These are phyloP conservation scores for Serripes groenlandicus DNA, from an alignment of 2,888 invertebrate genomes.

Conservation along the genomic window DNA sequence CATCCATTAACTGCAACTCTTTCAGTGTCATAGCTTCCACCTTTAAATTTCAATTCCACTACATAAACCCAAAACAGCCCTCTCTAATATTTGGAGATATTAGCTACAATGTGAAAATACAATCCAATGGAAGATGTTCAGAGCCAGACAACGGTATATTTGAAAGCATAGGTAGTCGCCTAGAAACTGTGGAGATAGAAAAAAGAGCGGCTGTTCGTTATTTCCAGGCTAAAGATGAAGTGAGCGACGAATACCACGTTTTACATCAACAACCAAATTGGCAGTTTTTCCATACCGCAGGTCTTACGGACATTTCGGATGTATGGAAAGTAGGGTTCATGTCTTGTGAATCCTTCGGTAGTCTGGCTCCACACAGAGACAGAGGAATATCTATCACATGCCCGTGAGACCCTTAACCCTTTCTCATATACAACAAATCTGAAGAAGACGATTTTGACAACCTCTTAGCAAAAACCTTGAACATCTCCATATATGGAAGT, in stretches of 20 bases:
- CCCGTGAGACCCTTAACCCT: too few relatives aligned
- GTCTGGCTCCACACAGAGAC: constrained; percentile 74
- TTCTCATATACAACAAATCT: too few relatives aligned
- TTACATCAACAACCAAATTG: constrained; percentile 7
- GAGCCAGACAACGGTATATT: constrained; percentile 38
- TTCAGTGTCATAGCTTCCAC: constrained; percentile 39
- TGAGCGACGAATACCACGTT: constrained; percentile 55
- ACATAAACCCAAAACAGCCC: constrained; percentile 61
- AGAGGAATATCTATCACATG: constrained; percentile 60
- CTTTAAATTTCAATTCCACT: constrained; percentile 72
- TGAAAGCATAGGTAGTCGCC: constrained; percentile 37
- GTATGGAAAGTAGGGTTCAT: constrained; percentile 82
- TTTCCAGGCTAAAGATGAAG: constrained; percentile 64
- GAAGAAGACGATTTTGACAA: too few relatives aligned
- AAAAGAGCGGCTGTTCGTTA: constrained; percentile 73
- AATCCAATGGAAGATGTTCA: constrained; percentile 48
- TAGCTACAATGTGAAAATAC: constrained; percentile 70
- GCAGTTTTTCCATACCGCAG: constrained; percentile 42
- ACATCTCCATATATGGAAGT: too few relatives aligned
- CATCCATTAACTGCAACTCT: constrained; percentile 44
- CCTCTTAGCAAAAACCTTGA: too few relatives aligned
- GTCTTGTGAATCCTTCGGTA: constrained; percentile 77
- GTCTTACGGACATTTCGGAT: constrained; percentile 72
- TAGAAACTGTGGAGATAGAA: constrained; percentile 20
- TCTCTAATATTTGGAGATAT: constrained; percentile 80